Percentiles rank a stretch among this genome's conserved stretches.
Evolutionary conservation across 1,140 invertebrate genomes (phyloP).

Genomic region (Elymnias hypermnestra): DNA sequence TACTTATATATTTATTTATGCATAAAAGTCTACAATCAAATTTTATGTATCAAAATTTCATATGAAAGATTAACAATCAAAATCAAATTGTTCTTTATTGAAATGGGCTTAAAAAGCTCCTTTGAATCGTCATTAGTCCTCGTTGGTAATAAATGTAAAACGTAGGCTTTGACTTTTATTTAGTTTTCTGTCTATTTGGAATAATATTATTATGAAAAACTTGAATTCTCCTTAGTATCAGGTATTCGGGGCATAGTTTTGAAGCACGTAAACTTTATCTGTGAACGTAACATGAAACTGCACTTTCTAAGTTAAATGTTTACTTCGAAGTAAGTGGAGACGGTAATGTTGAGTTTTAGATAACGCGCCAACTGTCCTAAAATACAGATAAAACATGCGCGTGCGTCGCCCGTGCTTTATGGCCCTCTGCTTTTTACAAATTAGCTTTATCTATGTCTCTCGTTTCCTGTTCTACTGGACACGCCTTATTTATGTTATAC

Average conservation of each 20-base stretch:
- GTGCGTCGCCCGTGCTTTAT: conserved; percentile 42
- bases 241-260: conserved; percentile 44
- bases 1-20: too few relatives aligned
- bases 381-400: conserved; percentile 51
- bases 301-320: conserved; percentile 75
- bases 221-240: conserved; percentile 39
- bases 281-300: conserved; percentile 66
- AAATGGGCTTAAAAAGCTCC: too few relatives aligned
- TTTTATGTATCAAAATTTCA: too few relatives aligned
- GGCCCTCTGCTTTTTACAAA: conserved; percentile 53
- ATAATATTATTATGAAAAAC: too few relatives aligned
- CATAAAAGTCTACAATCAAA: too few relatives aligned
- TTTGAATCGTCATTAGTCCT: too few relatives aligned
- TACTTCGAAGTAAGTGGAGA: conserved; percentile 58
- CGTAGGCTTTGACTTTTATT: too few relatives aligned
- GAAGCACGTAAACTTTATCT: conserved; percentile 53
- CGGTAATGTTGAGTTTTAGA: conserved; percentile 60
- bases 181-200: too few relatives aligned
- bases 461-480: conserved; percentile 46
- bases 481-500: conserved; percentile 23
- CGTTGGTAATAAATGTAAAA: too few relatives aligned
- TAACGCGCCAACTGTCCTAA: conserved; percentile 62
- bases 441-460: conserved; percentile 47
- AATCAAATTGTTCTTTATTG: too few relatives aligned
- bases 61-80: too few relatives aligned